These are phyloP conservation scores for Pseudomugil tenellus DNA, from an alignment of 2,797 vertebrate genomes.

Conservation along the genomic window DNA sequence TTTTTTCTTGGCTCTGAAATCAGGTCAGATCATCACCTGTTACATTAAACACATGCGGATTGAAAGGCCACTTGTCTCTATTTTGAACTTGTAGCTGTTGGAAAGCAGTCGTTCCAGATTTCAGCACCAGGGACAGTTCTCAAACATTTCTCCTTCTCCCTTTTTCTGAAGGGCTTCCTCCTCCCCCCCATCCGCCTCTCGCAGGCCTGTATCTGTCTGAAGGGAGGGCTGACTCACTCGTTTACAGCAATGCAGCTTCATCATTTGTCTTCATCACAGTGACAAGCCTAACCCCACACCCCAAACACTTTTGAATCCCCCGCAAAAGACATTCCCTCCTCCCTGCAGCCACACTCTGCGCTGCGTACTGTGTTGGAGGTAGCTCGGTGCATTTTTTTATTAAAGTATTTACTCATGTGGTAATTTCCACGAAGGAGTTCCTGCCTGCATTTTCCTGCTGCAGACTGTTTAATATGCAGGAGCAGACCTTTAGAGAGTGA, in stretches of 20 bases:
- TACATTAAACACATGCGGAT: slow-evolving; percentile 1
- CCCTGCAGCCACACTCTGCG: background rate
- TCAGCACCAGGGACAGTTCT: slow-evolving; percentile 81
- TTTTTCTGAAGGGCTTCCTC: slow-evolving; percentile 1
- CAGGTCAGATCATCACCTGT: slow-evolving; percentile 25
- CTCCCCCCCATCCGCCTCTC: slow-evolving; percentile 24
- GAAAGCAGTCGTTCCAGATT: slow-evolving; percentile 49
- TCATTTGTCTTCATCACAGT: slow-evolving; percentile 72
- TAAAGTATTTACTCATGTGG: slow-evolving; percentile 23
- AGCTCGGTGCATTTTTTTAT: slow-evolving; percentile 2
- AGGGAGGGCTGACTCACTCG: slow-evolving; percentile 72
- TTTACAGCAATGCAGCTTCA: slow-evolving; percentile 78
- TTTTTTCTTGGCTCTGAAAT: slow-evolving; percentile 1
- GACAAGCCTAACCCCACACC: slow-evolving; percentile 40
- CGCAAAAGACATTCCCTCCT: slow-evolving; percentile 13
- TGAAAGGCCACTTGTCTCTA: slow-evolving; percentile 9
- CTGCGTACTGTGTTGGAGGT: background rate
- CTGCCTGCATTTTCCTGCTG: slow-evolving; percentile 56
- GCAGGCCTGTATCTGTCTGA: slow-evolving; percentile 52
- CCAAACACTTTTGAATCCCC: slow-evolving; percentile 14
- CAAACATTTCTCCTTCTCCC: slow-evolving; percentile 17
- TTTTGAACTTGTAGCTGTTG: slow-evolving; percentile 35
- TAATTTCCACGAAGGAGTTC: slow-evolving; percentile 28
- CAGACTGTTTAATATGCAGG: slow-evolving; percentile 69
- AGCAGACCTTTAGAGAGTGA: slow-evolving; percentile 64